These are phyloP conservation scores for Muntiacus reevesi DNA, from an alignment of 2,113 vertebrate species.

Conservation along the genomic window DNA sequence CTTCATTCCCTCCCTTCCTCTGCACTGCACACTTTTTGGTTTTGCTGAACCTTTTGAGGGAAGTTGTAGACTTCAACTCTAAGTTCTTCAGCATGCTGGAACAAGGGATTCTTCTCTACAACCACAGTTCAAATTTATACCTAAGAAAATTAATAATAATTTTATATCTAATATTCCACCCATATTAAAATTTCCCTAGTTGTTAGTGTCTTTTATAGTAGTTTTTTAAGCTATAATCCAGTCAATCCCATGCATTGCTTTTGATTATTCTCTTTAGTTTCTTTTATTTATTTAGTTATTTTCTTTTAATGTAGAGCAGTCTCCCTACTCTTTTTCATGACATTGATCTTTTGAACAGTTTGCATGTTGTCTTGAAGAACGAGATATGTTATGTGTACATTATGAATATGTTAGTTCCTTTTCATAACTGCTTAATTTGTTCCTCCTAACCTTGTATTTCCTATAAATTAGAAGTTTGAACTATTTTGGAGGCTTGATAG, in stretches of 20 bases:
- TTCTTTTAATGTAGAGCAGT: background rate
- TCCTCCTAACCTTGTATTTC: background rate
- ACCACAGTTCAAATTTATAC: conserved; percentile 1
- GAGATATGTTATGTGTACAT: background rate
- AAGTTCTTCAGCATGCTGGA: background rate
- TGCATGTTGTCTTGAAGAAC: background rate
- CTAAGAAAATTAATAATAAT: conserved; percentile 22
- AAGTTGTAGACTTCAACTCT: background rate
- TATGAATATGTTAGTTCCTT: background rate
- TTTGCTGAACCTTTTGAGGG: background rate
- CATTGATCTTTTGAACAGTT: background rate
- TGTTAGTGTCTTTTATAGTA: background rate
- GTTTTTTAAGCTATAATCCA: background rate
- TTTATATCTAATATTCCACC: background rate
- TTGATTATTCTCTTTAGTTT: conserved; percentile 16
- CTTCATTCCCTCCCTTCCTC: background rate
- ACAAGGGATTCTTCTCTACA: background rate
- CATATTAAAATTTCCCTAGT: background rate
- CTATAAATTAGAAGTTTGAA: conserved; percentile 7
- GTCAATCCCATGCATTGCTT: background rate
- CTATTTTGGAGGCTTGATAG: background rate
- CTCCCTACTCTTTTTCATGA: background rate
- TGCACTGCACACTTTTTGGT: background rate
- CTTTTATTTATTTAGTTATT: background rate
- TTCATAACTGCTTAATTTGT: background rate